Base-by-base conservation (phyloP, 23 tunicate genomes). In the Trididemnum clinides region DNA sequence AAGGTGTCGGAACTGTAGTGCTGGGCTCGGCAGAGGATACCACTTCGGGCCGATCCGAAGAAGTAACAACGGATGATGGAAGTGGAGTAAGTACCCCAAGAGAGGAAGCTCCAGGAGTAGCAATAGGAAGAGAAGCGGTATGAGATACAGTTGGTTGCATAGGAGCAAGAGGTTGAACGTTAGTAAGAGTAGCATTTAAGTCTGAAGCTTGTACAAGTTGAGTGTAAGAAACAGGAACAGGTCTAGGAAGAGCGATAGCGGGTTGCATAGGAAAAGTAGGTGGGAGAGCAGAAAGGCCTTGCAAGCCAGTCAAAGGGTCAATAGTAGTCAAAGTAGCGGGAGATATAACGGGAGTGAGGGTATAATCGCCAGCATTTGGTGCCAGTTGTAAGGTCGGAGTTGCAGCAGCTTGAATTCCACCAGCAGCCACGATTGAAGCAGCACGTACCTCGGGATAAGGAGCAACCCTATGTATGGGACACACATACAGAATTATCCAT, bases 381-480 rank as follows among this genome's bases (percentile, higher is more conserved):
- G 91, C 97, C 35, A 92, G 64, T 80, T 87, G 91, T 59, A 87
- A 49, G 3, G 95, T 32, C n/a, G n/a, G n/a, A n/a, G n/a, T n/a
- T n/a, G n/a, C n/a, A 7, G 84, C 50, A 35, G 90, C 54, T 3
- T 72, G 72, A 20, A 73, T 57, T 35, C 82, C 87, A 59, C 66
- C 66, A 4, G 66, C 21, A 32, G 97, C 88, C 15, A 92, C 81
- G 0, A 92, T 28, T 30, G 91, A 28, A 12, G 66, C 66, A 4
- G 66, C 33, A 23, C 97, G 79, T 33, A 92, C 88, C 38, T 92
- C 97, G 2, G 97, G 97, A 64, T 92, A 92, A 51, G 97, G 97
- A 34, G 71, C 18, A 12, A 87, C 82, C 87, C 97, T 92, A 77
- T 15, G 33, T 66, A 44, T 15, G 54, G n/a, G n/a, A n/a, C n/a